Percentiles rank a stretch among this genome's conserved stretches.
Conservation (phyloP, 2,888 invertebrate species). For the Saturnia pavonia region DNA sequence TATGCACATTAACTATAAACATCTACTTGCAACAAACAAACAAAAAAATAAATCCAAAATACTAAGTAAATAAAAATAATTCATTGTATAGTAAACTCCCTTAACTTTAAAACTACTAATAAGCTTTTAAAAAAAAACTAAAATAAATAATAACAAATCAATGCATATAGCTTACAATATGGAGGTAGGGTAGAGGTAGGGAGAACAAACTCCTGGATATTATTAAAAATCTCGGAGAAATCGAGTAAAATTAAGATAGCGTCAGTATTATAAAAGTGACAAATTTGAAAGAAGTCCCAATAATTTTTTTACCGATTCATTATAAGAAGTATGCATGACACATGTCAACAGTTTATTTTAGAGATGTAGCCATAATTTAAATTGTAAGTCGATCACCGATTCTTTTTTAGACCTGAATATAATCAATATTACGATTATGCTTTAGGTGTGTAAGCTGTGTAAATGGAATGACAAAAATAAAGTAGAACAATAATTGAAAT, state of each 20-base stretch:
- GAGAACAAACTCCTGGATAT: too few species aligned
- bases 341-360: too few species aligned
- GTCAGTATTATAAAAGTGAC: neutral
- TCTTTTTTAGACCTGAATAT: too few species aligned
- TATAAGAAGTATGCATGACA: too few species aligned
- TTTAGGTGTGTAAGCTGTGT: too few species aligned
- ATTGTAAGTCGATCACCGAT: too few species aligned
- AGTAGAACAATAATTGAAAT: too few species aligned
- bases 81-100: neutral
- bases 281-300: neutral
- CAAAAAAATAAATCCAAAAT: neutral
- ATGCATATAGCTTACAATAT: neutral
- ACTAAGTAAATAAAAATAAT: neutral
- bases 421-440: too few species aligned
- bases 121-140: neutral
- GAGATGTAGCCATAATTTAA: too few species aligned
- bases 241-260: neutral
- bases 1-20: conserved; percentile 54
- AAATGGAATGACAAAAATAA: too few species aligned
- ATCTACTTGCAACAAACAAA: conserved; percentile 23
- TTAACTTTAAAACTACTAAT: neutral
- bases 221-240: neutral
- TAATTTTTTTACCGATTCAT: too few species aligned
- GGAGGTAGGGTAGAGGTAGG: neutral
- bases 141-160: neutral